These are phyloP conservation scores for Oscheius sp. DNA, from an alignment of 2,888 invertebrate species.

Conservation along the genomic window DNA sequence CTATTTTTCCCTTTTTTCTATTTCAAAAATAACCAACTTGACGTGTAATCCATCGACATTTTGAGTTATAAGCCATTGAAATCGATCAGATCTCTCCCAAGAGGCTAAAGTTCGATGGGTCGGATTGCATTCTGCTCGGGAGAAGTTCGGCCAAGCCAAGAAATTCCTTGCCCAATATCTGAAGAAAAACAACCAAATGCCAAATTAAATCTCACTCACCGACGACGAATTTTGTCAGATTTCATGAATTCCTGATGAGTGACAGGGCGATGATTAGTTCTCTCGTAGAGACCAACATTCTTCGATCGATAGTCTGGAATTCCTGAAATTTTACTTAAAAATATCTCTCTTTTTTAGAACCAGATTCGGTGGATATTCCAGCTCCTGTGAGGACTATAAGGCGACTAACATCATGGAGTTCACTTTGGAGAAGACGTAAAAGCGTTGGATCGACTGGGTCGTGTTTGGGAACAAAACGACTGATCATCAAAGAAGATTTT, in stretches of 20 bases:
- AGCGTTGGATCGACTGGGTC: conserved; percentile 9
- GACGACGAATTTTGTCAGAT: conserved; percentile 58
- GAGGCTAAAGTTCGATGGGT: conserved; percentile 80
- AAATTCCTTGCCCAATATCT: conserved; percentile 96
- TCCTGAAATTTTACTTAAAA: conserved; percentile 73
- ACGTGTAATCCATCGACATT: conserved; percentile 91
- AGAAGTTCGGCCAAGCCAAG: conserved; percentile 87
- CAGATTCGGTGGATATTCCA: conserved; percentile 93
- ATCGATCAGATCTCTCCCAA: conserved; percentile 74
- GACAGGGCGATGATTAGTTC: conserved; percentile 82
- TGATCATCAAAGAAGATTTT: not conserved
- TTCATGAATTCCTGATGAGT: conserved; percentile 83
- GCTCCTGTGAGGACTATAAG: conserved; percentile 87
- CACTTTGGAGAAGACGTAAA: conserved; percentile 11
- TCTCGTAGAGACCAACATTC: conserved; percentile 61
- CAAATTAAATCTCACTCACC: conserved; percentile 34
- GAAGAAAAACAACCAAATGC: not conserved
- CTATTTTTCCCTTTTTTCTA: conserved; percentile 74
- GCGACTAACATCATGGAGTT: conserved; percentile 44
- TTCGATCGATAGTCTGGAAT: conserved; percentile 77
- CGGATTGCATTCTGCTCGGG: conserved; percentile 79
- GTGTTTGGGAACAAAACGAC: conserved; percentile 23
- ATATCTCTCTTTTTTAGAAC: conserved; percentile 33
- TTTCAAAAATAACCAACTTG: not conserved
- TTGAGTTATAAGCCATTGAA: conserved; percentile 86